Conservation (phyloP, 2,888 invertebrate species). For the Octonoba sinensis region DNA sequence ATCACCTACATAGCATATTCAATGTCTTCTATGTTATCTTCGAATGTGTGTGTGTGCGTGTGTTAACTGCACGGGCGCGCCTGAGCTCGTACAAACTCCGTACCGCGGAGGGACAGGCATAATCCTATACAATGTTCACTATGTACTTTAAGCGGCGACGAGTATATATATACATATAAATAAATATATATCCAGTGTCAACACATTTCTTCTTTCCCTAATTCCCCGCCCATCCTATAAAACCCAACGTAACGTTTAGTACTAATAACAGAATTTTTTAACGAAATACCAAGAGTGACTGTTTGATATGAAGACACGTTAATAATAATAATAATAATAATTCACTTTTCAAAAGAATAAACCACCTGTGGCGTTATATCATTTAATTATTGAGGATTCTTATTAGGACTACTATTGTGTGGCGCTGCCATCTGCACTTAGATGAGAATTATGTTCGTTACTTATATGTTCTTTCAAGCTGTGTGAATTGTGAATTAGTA, state of each 20-base stretch:
- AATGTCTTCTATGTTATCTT: constrained; percentile 52
- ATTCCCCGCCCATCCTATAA: constrained; percentile 16
- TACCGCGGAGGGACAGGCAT: constrained; percentile 44
- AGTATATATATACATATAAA: constrained; percentile 60
- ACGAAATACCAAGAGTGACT: constrained; percentile 49
- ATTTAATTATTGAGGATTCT: constrained; percentile 27
- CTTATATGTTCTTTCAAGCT: constrained; percentile 9
- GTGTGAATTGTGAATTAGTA: constrained; percentile 43
- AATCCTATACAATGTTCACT: constrained; percentile 64
- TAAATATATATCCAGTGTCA: constrained; percentile 62
- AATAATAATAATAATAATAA: constrained; percentile 18
- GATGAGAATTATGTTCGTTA: constrained; percentile 16
- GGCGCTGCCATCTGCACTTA: constrained; percentile 49
- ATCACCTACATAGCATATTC: constrained; percentile 53
- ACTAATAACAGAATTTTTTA: constrained; percentile 59
- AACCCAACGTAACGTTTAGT: constrained; percentile 59
- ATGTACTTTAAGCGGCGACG: constrained; percentile 57
- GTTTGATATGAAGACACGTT: constrained; percentile 61
- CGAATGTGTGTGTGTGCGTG: constrained; percentile 46
- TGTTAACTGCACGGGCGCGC: constrained; percentile 51
- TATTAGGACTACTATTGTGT: constrained; percentile 18
- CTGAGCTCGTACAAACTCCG: constrained; percentile 43
- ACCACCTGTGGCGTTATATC: constrained; percentile 21
- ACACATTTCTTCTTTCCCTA: constrained; percentile 44
- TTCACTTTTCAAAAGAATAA: constrained; percentile 26